phyloP scores from a whole-genome alignment of 2,797 vertebrate genomes.

The Capromys pilorides region DNA sequence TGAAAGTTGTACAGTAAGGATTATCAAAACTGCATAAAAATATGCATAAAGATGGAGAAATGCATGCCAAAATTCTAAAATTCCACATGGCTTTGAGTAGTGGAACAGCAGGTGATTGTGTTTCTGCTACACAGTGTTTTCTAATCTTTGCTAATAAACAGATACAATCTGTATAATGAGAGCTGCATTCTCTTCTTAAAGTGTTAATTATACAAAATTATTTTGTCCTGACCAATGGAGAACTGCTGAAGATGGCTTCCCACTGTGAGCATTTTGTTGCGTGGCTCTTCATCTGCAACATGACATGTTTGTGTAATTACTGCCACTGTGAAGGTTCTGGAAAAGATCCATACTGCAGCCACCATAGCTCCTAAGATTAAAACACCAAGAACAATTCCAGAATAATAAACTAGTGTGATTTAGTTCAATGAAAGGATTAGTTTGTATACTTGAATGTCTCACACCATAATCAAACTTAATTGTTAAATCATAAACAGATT shows the following conservation, averaged over 20 bases:
- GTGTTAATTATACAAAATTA: background rate
- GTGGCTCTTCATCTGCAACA: background rate
- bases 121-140: conserved; percentile 20
- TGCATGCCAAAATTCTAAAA: background rate
- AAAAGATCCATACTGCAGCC: background rate
- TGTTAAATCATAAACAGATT: conserved; percentile 6
- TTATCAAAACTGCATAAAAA: conserved; percentile 16
- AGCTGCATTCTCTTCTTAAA: background rate
- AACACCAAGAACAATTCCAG: background rate
- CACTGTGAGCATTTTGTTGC: background rate
- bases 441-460: background rate
- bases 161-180: background rate
- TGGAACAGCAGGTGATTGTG: background rate
- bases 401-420: background rate
- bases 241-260: background rate
- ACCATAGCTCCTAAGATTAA: background rate
- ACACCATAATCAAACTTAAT: background rate
- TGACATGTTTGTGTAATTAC: background rate
- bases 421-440: background rate
- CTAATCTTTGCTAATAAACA: background rate
- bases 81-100: background rate
- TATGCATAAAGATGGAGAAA: background rate
- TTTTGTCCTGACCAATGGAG: background rate
- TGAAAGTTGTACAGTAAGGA: background rate
- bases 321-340: background rate